A percentile compares a stretch with the other conserved stretches of the same genome.
These are phyloP conservation scores for Clunio marinus DNA, from an alignment of 2,888 invertebrate species.

Conservation along the genomic window DNA sequence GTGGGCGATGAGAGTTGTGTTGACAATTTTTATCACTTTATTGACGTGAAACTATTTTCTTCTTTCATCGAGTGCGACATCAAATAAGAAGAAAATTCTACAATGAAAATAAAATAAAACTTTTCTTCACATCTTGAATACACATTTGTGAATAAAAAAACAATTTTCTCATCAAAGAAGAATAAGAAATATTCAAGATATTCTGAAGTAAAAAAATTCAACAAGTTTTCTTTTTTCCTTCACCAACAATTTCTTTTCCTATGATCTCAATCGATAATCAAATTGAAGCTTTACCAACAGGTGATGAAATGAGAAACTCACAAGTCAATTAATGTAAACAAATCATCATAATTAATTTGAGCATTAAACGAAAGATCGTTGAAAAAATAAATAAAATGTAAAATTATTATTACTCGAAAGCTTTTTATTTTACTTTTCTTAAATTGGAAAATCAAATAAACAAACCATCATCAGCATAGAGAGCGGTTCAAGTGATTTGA, in stretches of 20 bases:
- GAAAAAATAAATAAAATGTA: slow-evolving; percentile 19
- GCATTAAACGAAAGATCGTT: neutral
- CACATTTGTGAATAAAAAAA: no score
- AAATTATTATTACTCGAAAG: slow-evolving; percentile 6
- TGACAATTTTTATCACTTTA: neutral
- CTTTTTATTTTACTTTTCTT: no score
- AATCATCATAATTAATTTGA: slow-evolving; percentile 32
- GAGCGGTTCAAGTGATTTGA: neutral
- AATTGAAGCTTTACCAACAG: neutral
- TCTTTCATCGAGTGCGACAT: no score
- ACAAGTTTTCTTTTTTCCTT: no score
- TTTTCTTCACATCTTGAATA: no score
- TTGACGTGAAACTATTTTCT: neutral
- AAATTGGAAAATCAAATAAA: slow-evolving; percentile 19
- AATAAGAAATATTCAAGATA: no score
- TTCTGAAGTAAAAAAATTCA: no score
- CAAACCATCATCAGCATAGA: neutral
- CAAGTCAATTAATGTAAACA: slow-evolving; percentile 35
- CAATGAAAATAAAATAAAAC: no score
- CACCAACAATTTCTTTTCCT: no score
- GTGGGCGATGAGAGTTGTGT: neutral
- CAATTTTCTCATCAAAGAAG: no score
- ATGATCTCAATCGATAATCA: no score
- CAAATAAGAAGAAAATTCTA: neutral
- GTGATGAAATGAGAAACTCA: neutral